Conservation (phyloP, 2,888 invertebrate genomes). For the Gisinianus flammeolus region DNA sequence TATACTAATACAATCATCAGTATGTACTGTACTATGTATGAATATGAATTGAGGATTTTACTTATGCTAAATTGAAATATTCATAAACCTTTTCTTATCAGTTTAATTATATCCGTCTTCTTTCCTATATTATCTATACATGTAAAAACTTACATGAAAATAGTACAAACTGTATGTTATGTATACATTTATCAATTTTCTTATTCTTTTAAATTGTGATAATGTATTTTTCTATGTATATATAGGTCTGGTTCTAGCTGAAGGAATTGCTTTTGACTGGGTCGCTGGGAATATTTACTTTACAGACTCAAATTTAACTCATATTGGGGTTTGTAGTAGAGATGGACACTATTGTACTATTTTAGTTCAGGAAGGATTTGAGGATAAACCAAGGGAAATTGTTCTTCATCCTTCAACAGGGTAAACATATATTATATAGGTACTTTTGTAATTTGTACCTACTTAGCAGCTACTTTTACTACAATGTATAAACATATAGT, state of each 20-base stretch:
- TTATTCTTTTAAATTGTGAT: too few relatives aligned
- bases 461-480: too few relatives aligned
- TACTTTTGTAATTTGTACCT: not conserved
- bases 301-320: constrained; percentile 73
- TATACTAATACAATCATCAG: too few relatives aligned
- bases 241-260: constrained; percentile 72
- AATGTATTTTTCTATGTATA: too few relatives aligned
- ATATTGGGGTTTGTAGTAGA: constrained; percentile 76
- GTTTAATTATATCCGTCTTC: too few relatives aligned
- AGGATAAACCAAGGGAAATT: constrained; percentile 72
- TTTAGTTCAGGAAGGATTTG: constrained; percentile 67
- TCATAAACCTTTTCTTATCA: too few relatives aligned
- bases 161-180: not conserved
- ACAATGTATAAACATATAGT: too few relatives aligned
- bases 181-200: not conserved
- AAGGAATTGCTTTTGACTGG: constrained; percentile 79
- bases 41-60: too few relatives aligned
- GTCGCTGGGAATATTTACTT: constrained; percentile 82
- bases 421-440: constrained; percentile 61
- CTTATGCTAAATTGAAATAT: too few relatives aligned
- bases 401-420: constrained; percentile 73
- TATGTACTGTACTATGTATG: too few relatives aligned
- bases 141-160: not conserved
- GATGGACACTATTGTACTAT: constrained; percentile 72
- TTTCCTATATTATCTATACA: too few relatives aligned